Conservation (phyloP, 30 jellyfish, hydroid and myxozoan genomes). For the Catostylus mosaicus region DNA sequence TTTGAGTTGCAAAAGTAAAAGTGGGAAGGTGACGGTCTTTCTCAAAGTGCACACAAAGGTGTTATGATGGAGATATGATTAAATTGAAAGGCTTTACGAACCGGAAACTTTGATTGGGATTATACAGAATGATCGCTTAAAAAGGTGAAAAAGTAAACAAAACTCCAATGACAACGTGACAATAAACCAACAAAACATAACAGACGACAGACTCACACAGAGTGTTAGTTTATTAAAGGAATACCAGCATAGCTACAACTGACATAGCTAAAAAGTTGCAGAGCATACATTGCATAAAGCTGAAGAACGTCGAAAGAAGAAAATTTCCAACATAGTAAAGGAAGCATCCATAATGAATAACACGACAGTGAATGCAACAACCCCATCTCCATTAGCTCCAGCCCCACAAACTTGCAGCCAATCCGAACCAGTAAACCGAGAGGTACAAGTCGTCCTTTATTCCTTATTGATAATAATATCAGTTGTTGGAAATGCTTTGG, state of each 20-base stretch:
- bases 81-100: neutral
- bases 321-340: neutral
- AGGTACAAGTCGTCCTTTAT: slow-evolving; percentile 31
- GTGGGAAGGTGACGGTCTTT: neutral
- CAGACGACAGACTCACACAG: neutral
- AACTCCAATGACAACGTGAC: neutral
- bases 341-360: neutral
- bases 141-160: slow-evolving; percentile 10
- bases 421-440: slow-evolving; percentile 16
- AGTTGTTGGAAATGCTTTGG: slow-evolving; percentile 64
- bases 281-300: neutral
- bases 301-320: neutral
- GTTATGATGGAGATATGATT: neutral
- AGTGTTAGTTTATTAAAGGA: neutral
- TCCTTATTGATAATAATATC: slow-evolving; percentile 46
- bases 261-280: neutral
- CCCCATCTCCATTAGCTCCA: neutral
- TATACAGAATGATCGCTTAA: neutral
- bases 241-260: too few species aligned
- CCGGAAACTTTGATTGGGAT: neutral
- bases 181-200: neutral
- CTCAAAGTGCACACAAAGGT: neutral
- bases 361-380: slow-evolving; percentile 3
- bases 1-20: too few species aligned
- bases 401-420: neutral